phyloP scores from a whole-genome alignment of 37 sponge, comb jelly and placozoan species.

The Halisarca cf. caerulea region DNA sequence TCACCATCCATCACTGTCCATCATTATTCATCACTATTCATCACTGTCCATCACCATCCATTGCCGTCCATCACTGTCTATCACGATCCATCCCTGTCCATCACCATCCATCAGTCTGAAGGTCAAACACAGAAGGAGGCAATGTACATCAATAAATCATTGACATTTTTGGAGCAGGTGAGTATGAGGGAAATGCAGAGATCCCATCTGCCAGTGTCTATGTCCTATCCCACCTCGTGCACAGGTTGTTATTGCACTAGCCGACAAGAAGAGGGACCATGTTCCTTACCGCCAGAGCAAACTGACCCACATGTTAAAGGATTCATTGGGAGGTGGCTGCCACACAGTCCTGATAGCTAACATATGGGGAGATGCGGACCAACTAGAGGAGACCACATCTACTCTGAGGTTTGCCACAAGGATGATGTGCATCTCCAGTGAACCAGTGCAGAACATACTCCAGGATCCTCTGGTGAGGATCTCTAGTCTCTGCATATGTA shows the following conservation, averaged over 20 bases:
- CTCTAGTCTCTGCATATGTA: too few relatives aligned
- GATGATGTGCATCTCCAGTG: slow-evolving; percentile 85
- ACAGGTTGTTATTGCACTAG: slow-evolving; percentile 81
- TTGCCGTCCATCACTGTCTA: too few relatives aligned
- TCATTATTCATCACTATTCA: too few relatives aligned
- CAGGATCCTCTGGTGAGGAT: slow-evolving; percentile 75
- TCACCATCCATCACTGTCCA: too few relatives aligned
- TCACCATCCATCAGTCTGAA: slow-evolving; percentile 48
- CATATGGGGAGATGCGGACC: slow-evolving; percentile 87
- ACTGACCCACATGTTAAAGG: slow-evolving; percentile 96
- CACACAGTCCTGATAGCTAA: slow-evolving; percentile 92
- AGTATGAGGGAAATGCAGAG: too few relatives aligned
- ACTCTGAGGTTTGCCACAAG: slow-evolving; percentile 90
- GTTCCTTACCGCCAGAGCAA: slow-evolving; percentile 96
- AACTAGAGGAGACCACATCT: slow-evolving; percentile 92
- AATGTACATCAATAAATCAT: slow-evolving; percentile 96
- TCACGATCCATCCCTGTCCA: background rate
- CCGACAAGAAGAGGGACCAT: slow-evolving; percentile 81
- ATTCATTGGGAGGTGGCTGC: slow-evolving; percentile 92
- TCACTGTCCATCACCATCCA: too few relatives aligned
- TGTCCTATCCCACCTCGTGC: too few relatives aligned
- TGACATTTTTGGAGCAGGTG: slow-evolving; percentile 95
- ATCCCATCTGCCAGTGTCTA: background rate
- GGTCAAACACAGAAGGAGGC: slow-evolving; percentile 86
- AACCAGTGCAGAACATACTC: slow-evolving; percentile 72